phyloP scores from a whole-genome alignment of 2,113 vertebrate species.

The Trematomus loennbergii region DNA sequence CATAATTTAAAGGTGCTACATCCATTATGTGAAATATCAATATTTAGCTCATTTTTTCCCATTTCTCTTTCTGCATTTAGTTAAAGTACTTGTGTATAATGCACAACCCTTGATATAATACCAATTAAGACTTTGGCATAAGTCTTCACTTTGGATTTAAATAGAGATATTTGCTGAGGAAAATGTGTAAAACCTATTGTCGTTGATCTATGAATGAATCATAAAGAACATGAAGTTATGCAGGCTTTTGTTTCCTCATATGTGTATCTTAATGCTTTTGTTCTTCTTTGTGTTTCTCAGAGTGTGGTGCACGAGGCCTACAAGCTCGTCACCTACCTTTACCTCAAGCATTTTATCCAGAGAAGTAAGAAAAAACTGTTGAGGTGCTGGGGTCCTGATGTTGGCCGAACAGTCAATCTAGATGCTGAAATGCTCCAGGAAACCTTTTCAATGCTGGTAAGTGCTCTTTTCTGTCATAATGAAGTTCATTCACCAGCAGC shows the following conservation, averaged over 20 bases:
- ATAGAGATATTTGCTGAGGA: not conserved
- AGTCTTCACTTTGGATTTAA: too few relatives aligned
- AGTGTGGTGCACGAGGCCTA: constrained; percentile 56
- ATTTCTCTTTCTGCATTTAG: too few relatives aligned
- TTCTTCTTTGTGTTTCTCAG: constrained; percentile 43
- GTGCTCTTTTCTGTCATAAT: not conserved
- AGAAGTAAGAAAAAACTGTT: constrained; percentile 19
- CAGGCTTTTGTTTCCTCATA: not conserved
- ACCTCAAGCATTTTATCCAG: constrained; percentile 62
- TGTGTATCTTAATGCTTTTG: not conserved
- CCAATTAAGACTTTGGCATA: too few relatives aligned
- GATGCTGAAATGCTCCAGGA: constrained; percentile 50
- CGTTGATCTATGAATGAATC: not conserved
- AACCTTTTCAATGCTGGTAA: constrained; percentile 56
- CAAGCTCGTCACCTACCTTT: constrained; percentile 39
- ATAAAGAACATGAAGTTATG: not conserved
- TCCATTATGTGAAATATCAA: too few relatives aligned
- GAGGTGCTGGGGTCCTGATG: constrained; percentile 42
- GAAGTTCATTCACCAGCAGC: not conserved
- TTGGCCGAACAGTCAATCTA: constrained; percentile 18
- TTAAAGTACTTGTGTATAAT: too few relatives aligned
- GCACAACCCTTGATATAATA: too few relatives aligned
- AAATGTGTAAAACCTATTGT: not conserved
- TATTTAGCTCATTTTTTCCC: too few relatives aligned
- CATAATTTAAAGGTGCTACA: too few relatives aligned